A percentile compares a stretch with the other conserved stretches of the same genome.
Conservation (phyloP, 2,113 vertebrate genomes). For the Amblyopsis rosae region DNA sequence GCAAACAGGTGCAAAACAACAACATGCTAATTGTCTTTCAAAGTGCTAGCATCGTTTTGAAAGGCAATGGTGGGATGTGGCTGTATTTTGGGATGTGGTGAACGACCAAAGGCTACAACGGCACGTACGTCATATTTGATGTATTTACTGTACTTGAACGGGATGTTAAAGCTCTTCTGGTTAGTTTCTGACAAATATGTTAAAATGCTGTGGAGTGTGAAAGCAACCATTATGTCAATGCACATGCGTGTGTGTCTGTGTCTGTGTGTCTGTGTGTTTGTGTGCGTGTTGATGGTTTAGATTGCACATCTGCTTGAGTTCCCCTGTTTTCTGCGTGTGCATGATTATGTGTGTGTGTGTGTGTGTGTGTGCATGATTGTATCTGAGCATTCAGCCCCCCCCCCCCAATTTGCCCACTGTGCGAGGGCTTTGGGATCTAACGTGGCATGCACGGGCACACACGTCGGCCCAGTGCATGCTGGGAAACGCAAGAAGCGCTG, state of each 20-base stretch:
- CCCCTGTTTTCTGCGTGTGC: slow-evolving; percentile 26
- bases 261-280: slow-evolving; percentile 8
- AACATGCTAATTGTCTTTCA: too few relatives aligned
- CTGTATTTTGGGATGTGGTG: too few relatives aligned
- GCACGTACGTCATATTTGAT: not conserved
- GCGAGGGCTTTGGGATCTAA: slow-evolving; percentile 61
- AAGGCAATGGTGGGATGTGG: too few relatives aligned
- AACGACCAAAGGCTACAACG: not conserved
- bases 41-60: too few relatives aligned
- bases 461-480: slow-evolving; percentile 26
- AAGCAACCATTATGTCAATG: too few relatives aligned
- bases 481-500: slow-evolving; percentile 41
- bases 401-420: slow-evolving; percentile 45
- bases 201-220: too few relatives aligned
- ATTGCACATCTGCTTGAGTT: slow-evolving; percentile 43
- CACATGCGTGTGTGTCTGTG: not conserved
- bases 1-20: too few relatives aligned
- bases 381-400: slow-evolving; percentile 51
- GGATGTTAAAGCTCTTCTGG: not conserved
- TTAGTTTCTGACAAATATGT: not conserved
- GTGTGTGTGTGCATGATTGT: slow-evolving; percentile 51
- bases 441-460: slow-evolving; percentile 43
- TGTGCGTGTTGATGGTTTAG: slow-evolving; percentile 28
- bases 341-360: too few relatives aligned
- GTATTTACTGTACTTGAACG: too few relatives aligned